Conservation (phyloP, 2,888 invertebrate species). For the Alsophila aescularia region DNA sequence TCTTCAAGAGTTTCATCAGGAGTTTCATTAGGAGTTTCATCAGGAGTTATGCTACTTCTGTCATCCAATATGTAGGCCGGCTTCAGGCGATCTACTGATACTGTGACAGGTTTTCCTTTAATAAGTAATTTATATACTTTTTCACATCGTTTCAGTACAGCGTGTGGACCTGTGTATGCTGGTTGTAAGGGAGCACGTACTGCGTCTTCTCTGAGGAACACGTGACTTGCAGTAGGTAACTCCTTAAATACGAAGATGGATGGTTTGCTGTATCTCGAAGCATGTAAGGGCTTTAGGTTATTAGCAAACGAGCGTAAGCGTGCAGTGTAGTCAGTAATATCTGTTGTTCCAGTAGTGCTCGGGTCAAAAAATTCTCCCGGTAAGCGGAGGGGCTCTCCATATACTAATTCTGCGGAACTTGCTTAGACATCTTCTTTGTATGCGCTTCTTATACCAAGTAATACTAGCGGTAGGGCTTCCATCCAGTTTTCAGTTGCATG, state of each 20-base stretch:
- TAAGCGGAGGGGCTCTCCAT: constrained; percentile 12
- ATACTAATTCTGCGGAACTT: constrained; percentile 21
- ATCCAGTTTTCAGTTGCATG: constrained; percentile 17
- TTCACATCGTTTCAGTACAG: not conserved
- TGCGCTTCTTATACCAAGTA: constrained; percentile 24
- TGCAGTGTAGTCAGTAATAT: constrained; percentile 22
- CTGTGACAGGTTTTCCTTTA: constrained; percentile 3
- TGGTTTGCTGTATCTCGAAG: constrained; percentile 29
- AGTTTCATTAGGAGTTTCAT: no score
- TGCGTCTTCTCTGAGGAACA: constrained; percentile 31
- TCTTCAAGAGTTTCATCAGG: no score
- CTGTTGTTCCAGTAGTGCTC: not conserved
- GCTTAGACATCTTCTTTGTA: constrained; percentile 24
- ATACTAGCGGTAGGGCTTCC: constrained; percentile 14
- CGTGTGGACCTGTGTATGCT: not conserved
- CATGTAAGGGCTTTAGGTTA: constrained; percentile 28
- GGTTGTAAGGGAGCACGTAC: not conserved
- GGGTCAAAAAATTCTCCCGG: constrained; percentile 21
- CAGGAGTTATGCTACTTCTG: not conserved
- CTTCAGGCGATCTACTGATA: constrained; percentile 8
- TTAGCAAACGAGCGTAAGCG: constrained; percentile 33
- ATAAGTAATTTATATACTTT: not conserved
- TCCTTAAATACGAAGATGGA: constrained; percentile 34
- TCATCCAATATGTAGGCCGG: constrained; percentile 12
- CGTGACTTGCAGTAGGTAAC: constrained; percentile 19